Conservation (phyloP, 2,113 vertebrate genomes). For the Lophotis ruficrista region DNA sequence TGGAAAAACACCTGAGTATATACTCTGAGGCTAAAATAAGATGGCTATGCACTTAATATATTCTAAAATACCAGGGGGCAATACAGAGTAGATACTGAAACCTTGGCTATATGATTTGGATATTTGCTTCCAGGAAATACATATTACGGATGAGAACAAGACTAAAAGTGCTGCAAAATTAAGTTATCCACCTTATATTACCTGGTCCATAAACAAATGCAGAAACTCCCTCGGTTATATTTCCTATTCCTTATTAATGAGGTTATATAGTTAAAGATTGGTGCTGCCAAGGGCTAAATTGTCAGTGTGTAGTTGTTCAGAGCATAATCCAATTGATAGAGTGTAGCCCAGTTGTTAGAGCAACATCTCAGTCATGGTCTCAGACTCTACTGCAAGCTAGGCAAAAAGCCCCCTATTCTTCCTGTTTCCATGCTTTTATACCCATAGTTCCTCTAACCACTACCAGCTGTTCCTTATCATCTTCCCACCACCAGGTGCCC, state of each 20-base stretch:
- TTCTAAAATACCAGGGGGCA: slow-evolving; percentile 64
- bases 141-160: slow-evolving; percentile 18
- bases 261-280: background rate
- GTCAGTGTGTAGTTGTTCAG: no score
- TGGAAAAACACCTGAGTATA: slow-evolving; percentile 73
- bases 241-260: background rate
- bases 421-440: no score
- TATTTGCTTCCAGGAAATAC: slow-evolving; percentile 54
- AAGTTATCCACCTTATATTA: background rate
- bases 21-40: slow-evolving; percentile 74
- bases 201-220: background rate
- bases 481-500: no score
- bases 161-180: slow-evolving; percentile 31
- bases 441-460: no score
- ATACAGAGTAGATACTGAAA: slow-evolving; percentile 69
- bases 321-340: no score
- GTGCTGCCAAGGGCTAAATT: background rate
- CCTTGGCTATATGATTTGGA: slow-evolving; percentile 46
- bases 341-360: no score
- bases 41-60: slow-evolving; percentile 71
- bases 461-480: no score
- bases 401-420: no score
- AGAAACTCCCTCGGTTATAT: background rate
- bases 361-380: no score
- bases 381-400: no score